A percentile compares a stretch with the other conserved stretches of the same genome.
Evolutionary conservation across 2,888 invertebrate genomes (phyloP).

Genomic region (Oscheius sp.): DNA sequence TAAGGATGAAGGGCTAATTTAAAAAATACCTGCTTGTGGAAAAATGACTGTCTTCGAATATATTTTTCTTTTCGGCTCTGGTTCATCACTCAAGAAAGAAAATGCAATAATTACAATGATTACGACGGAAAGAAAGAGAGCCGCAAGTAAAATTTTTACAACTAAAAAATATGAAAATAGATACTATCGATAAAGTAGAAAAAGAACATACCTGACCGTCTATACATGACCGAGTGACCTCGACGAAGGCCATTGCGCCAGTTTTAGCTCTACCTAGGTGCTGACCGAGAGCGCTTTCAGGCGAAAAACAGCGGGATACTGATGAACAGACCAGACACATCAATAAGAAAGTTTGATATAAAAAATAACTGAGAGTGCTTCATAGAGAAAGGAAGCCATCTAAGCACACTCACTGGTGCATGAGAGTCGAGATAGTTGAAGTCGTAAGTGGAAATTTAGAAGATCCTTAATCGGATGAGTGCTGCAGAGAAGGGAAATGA

Average conservation of each 20-base stretch:
- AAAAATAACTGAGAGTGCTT: too few species aligned
- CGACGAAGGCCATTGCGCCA: slow-evolving; percentile 17
- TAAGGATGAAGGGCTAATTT: background rate
- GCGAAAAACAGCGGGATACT: too few species aligned
- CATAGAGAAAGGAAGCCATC: too few species aligned
- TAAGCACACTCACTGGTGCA: too few species aligned
- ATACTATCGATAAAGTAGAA: slow-evolving; percentile 10
- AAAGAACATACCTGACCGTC: slow-evolving; percentile 24
- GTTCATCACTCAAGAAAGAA: slow-evolving; percentile 2
- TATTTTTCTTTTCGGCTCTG: background rate
- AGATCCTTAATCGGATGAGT: too few species aligned
- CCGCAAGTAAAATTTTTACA: background rate
- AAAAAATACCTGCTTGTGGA: slow-evolving; percentile 22
- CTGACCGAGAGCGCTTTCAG: too few species aligned
- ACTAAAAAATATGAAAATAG: slow-evolving; percentile 14
- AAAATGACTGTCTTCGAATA: slow-evolving; percentile 20
- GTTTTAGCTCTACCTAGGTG: background rate
- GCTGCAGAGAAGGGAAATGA: too few species aligned
- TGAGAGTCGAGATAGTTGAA: too few species aligned
- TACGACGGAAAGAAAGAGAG: background rate
- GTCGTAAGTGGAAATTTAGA: too few species aligned
- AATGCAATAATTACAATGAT: slow-evolving; percentile 12
- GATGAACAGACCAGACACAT: too few species aligned
- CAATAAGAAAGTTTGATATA: too few species aligned
- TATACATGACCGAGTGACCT: slow-evolving; percentile 29